These are phyloP conservation scores for Watsonalla cultraria DNA, from an alignment of 2,888 invertebrate species.

Conservation along the genomic window DNA sequence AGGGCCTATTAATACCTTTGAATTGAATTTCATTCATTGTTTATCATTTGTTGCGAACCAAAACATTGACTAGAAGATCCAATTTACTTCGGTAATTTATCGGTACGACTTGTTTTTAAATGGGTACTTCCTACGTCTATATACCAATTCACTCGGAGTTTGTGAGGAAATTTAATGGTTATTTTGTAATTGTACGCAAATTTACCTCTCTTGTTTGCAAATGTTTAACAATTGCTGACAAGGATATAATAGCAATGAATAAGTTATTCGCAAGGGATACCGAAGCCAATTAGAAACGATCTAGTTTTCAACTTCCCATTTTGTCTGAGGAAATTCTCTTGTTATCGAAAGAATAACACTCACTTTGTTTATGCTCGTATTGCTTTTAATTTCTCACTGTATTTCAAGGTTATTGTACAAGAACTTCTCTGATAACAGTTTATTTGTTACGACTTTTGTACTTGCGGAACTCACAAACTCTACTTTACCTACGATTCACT, in stretches of 20 bases:
- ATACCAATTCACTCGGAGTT: background rate
- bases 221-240: background rate
- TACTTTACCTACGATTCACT: too few relatives aligned
- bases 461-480: too few relatives aligned
- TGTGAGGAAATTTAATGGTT: background rate
- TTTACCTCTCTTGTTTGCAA: background rate
- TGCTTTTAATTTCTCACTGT: too few relatives aligned
- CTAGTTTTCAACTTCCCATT: too few relatives aligned
- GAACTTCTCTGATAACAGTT: too few relatives aligned
- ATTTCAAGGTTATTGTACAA: too few relatives aligned
- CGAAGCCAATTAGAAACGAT: too few relatives aligned
- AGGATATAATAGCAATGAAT: background rate
- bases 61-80: slow-evolving; percentile 23
- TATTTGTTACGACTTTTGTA: too few relatives aligned
- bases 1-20: slow-evolving; percentile 5
- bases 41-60: slow-evolving; percentile 18
- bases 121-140: background rate
- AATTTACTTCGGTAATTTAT: slow-evolving; percentile 24
- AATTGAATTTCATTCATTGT: slow-evolving; percentile 15
- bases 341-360: too few relatives aligned
- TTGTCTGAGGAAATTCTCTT: too few relatives aligned
- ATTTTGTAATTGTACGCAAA: background rate
- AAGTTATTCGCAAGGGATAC: too few relatives aligned
- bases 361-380: too few relatives aligned
- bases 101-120: slow-evolving; percentile 7